Conservation (phyloP, 1,140 invertebrate species). For the Leptinotarsa defecta region DNA sequence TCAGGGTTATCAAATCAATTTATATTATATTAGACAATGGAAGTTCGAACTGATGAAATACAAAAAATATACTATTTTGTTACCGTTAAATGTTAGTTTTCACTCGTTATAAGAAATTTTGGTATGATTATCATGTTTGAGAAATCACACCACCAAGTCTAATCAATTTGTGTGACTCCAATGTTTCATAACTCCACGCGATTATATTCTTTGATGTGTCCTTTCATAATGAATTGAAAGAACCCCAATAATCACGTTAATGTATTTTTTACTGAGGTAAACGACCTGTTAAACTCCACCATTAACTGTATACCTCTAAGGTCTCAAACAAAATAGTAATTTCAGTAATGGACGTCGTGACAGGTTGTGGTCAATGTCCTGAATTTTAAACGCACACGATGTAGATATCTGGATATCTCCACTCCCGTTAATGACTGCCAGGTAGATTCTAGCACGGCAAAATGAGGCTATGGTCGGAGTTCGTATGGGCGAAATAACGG, state of each 20-base stretch:
- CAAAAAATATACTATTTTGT: too few species aligned
- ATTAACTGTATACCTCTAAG: neutral
- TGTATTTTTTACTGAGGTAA: neutral
- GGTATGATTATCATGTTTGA: too few species aligned
- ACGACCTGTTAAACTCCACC: neutral
- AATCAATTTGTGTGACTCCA: too few species aligned
- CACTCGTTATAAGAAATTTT: too few species aligned
- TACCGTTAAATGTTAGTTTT: too few species aligned
- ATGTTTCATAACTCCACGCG: too few species aligned
- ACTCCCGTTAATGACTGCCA: neutral
- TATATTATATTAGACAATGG: too few species aligned
- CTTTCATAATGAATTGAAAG: too few species aligned
- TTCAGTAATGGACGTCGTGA: neutral
- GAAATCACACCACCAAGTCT: too few species aligned
- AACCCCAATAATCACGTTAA: neutral
- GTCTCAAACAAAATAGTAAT: neutral
- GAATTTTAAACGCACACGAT: conserved; percentile 2
- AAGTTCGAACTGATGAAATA: too few species aligned
- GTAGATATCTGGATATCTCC: neutral
- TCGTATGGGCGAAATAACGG: neutral
- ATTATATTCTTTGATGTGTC: too few species aligned
- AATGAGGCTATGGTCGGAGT: neutral
- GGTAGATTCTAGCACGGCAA: neutral
- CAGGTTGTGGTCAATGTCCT: neutral
- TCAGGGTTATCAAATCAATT: too few species aligned